A percentile compares a stretch with the other conserved stretches of the same genome.
phyloP scores from a whole-genome alignment of 2,888 invertebrate species.

The Hirtodrosophila duncani region DNA sequence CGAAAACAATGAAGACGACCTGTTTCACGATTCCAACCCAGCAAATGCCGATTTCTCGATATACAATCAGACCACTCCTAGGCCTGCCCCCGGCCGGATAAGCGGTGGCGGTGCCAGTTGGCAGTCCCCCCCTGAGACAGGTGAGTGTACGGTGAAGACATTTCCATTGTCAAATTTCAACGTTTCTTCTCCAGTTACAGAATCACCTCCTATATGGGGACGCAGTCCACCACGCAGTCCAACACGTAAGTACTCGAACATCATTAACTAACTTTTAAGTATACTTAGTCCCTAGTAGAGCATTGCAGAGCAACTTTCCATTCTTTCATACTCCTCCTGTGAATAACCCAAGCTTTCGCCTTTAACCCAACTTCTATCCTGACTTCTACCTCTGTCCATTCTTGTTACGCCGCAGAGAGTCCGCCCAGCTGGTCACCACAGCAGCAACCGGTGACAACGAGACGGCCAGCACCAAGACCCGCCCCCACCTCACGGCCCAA shows the following conservation, averaged over 20 bases:
- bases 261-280: too few species aligned
- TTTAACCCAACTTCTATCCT: background rate
- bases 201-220: too few species aligned
- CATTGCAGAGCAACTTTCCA: too few species aligned
- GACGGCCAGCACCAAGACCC: background rate
- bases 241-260: too few species aligned
- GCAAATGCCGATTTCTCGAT: constrained; percentile 46
- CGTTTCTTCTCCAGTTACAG: too few species aligned
- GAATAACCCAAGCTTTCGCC: too few species aligned
- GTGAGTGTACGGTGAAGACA: too few species aligned
- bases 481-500: background rate
- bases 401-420: constrained; percentile 53
- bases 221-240: too few species aligned
- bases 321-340: too few species aligned
- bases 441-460: constrained; percentile 37
- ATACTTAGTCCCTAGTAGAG: too few species aligned
- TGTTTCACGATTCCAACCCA: constrained; percentile 61
- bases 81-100: constrained; percentile 1
- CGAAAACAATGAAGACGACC: constrained; percentile 23
- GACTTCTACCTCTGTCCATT: constrained; percentile 1
- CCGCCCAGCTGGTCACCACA: constrained; percentile 1
- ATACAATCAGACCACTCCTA: constrained; percentile 11
- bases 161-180: too few species aligned
- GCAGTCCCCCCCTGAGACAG: background rate
- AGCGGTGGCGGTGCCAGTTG: background rate